phyloP scores from a whole-genome alignment of 2,888 invertebrate genomes.

The Acronicta leporina region DNA sequence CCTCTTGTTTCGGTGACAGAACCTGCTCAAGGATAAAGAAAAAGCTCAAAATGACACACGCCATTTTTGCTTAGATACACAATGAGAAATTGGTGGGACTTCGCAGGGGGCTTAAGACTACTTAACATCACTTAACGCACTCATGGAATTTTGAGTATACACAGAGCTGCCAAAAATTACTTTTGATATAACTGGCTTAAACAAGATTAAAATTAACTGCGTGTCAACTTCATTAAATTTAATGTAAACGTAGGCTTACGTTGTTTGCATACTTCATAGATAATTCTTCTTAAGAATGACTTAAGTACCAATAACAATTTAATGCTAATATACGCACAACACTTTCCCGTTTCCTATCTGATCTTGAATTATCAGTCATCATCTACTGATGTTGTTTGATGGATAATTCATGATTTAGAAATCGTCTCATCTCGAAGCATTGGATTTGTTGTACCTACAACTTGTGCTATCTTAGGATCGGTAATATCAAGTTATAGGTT shows the following conservation, averaged over 20 bases:
- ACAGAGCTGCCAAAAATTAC: constrained; percentile 53
- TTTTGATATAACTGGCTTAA: constrained; percentile 51
- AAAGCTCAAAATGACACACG: constrained; percentile 51
- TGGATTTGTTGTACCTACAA: constrained; percentile 10
- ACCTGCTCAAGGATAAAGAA: constrained; percentile 45
- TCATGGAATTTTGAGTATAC: constrained; percentile 53
- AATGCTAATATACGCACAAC: too few relatives aligned
- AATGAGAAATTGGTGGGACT: constrained; percentile 51
- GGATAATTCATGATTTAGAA: neutral
- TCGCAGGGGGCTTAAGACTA: constrained; percentile 54
- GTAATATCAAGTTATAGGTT: constrained; percentile 25
- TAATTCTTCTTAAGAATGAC: neutral
- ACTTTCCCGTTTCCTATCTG: too few relatives aligned
- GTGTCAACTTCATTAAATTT: constrained; percentile 38
- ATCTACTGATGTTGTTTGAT: too few relatives aligned
- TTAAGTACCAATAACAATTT: too few relatives aligned
- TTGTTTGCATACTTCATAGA: constrained; percentile 7
- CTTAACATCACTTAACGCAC: constrained; percentile 58
- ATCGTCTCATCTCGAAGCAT: neutral
- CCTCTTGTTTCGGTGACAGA: constrained; percentile 41
- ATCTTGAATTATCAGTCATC: too few relatives aligned
- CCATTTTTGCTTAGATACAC: constrained; percentile 40
- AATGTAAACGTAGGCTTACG: constrained; percentile 33
- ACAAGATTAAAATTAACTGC: constrained; percentile 47
- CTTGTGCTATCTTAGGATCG: constrained; percentile 23